These are phyloP conservation scores for Cetonia aurata DNA, from an alignment of 2,888 invertebrate genomes.

Conservation along the genomic window DNA sequence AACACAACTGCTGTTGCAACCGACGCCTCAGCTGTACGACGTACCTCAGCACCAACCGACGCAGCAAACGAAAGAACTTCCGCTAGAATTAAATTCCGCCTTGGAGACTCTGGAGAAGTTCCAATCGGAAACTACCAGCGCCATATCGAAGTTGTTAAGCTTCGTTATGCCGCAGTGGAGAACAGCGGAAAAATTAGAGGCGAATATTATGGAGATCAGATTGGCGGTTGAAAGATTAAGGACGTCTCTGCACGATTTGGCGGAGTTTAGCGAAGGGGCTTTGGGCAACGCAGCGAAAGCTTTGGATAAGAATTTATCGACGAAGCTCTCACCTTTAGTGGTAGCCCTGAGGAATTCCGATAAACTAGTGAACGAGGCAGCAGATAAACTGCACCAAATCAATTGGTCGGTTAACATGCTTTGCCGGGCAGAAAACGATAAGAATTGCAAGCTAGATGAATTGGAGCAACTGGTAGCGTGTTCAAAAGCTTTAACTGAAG, in stretches of 20 bases:
- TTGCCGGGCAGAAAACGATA: constrained; percentile 59
- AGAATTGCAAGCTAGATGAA: constrained; percentile 79
- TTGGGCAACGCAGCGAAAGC: constrained; percentile 88
- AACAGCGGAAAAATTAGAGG: constrained; percentile 81
- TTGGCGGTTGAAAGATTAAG: constrained; percentile 82
- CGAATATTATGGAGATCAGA: constrained; percentile 85
- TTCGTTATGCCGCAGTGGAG: constrained; percentile 89
- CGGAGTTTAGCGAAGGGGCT: constrained; percentile 90
- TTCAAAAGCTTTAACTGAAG: constrained; percentile 87
- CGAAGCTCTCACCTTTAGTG: constrained; percentile 81
- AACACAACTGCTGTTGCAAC: constrained; percentile 58
- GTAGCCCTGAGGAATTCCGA: constrained; percentile 85
- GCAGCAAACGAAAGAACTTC: constrained; percentile 72
- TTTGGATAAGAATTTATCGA: constrained; percentile 79
- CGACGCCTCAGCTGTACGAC: constrained; percentile 68
- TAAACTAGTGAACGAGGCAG: constrained; percentile 82
- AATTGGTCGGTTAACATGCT: constrained; percentile 75
- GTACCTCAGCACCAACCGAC: constrained; percentile 68
- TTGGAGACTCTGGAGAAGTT: constrained; percentile 80
- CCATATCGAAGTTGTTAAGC: constrained; percentile 82
- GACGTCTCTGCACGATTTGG: constrained; percentile 86
- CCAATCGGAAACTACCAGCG: constrained; percentile 84
- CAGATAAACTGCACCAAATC: constrained; percentile 79
- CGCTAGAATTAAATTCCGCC: constrained; percentile 81
- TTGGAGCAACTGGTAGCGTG: constrained; percentile 91